Percentiles rank a stretch among this genome's conserved stretches.
These are phyloP conservation scores for Burhinus oedicnemus DNA, from an alignment of 2,113 vertebrate genomes.

Conservation along the genomic window DNA sequence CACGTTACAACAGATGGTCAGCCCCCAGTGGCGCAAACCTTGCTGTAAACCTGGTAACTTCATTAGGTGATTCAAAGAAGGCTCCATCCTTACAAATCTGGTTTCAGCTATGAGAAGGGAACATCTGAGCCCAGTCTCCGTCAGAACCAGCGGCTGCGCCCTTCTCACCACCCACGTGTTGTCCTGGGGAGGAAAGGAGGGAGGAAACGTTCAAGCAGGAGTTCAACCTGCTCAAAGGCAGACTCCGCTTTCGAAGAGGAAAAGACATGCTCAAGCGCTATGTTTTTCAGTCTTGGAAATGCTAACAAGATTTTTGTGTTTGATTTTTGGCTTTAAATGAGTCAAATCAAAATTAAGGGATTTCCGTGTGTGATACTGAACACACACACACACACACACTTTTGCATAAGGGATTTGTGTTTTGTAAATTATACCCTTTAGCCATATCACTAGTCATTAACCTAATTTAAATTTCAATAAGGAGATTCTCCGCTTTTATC, in stretches of 20 bases:
- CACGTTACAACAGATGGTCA: neutral
- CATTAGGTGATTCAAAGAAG: neutral
- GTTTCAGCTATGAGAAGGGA: neutral
- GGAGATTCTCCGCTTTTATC: conserved; percentile 10
- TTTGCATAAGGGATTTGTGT: conserved; percentile 47
- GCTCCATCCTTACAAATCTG: neutral
- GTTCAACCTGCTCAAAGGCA: neutral
- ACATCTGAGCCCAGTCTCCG: neutral
- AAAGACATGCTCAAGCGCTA: neutral
- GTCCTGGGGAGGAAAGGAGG: neutral
- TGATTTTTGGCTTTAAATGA: conserved; percentile 35
- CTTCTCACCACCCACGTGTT: neutral
- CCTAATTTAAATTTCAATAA: conserved; percentile 56
- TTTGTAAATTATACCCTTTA: conserved; percentile 40
- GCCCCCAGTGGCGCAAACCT: neutral
- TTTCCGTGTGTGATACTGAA: neutral
- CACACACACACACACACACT: neutral
- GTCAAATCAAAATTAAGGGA: conserved; percentile 29
- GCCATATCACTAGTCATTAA: conserved; percentile 48
- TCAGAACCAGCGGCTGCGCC: neutral
- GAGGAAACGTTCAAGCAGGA: neutral
- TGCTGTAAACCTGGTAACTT: neutral
- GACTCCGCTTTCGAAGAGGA: neutral
- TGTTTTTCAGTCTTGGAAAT: neutral
- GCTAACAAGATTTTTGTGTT: conserved; percentile 10